Evolutionary conservation across 2,888 invertebrate genomes (phyloP).

Genomic region (Megalurothrips usitatus): DNA sequence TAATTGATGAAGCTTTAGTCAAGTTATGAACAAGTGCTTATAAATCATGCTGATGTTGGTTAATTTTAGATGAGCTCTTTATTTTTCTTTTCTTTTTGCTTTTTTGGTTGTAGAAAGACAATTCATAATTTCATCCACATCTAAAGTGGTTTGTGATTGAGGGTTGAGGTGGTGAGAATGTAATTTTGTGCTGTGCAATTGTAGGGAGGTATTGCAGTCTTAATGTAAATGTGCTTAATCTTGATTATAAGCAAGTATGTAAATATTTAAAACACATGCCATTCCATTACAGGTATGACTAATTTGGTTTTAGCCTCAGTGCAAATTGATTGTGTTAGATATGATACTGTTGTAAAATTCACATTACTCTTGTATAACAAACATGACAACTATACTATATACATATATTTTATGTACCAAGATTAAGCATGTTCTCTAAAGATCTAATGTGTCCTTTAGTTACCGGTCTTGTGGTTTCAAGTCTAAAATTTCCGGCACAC

Average conservation of each 20-base stretch:
- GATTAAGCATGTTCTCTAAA: neutral
- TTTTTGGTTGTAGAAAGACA: neutral
- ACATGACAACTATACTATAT: neutral
- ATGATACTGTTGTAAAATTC: neutral
- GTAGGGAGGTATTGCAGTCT: neutral
- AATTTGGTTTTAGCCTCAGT: neutral
- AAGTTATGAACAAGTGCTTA: conserved; percentile 2
- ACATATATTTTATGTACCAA: neutral
- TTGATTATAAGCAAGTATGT: neutral
- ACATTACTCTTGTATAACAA: neutral
- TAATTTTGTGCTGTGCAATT: conserved; percentile 20
- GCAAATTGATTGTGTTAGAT: neutral
- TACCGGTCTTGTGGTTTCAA: neutral
- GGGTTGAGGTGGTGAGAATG: neutral
- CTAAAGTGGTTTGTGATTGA: neutral
- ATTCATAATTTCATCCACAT: neutral
- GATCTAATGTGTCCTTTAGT: neutral
- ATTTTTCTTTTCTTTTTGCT: neutral
- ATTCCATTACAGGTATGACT: conserved; percentile 7
- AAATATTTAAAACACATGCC: conserved; percentile 10
- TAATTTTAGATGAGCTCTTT: too few relatives aligned
- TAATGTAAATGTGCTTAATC: conserved; percentile 24
- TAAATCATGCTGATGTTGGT: neutral
- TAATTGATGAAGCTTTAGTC: neutral
- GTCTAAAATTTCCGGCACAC: neutral